Evolutionary conservation across 2,113 vertebrate genomes (phyloP).

Genomic region (Poecile atricapillus): DNA sequence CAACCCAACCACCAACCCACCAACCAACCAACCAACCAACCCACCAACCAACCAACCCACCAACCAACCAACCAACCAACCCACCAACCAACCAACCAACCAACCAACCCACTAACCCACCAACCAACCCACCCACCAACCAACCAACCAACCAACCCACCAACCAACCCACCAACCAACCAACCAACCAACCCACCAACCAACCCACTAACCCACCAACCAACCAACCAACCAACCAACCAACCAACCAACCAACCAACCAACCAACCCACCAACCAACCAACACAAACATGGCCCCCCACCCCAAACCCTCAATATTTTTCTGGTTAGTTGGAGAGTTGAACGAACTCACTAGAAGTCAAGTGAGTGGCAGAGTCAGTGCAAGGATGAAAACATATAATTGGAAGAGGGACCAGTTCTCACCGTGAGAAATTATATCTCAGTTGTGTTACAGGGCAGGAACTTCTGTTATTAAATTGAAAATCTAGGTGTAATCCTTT

Average conservation of each 20-base stretch:
- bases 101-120: neutral
- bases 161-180: neutral
- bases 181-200: neutral
- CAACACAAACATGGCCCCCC: neutral
- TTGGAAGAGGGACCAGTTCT: neutral
- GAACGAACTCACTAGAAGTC: neutral
- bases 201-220: neutral
- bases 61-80: too few species aligned
- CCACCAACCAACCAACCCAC: neutral
- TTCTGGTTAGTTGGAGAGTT: neutral
- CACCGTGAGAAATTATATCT: neutral
- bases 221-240: neutral
- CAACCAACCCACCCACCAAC: neutral
- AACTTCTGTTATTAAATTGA: neutral
- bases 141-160: neutral
- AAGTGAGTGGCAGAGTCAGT: neutral
- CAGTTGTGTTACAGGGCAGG: neutral
- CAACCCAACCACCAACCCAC: neutral
- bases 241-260: neutral
- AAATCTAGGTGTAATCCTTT: neutral
- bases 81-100: too few species aligned
- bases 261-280: neutral
- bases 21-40: neutral
- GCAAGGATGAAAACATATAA: neutral
- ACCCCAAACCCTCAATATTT: neutral